Base-by-base conservation (phyloP, 2,113 vertebrate species). In the Myiopsitta monachus region DNA sequence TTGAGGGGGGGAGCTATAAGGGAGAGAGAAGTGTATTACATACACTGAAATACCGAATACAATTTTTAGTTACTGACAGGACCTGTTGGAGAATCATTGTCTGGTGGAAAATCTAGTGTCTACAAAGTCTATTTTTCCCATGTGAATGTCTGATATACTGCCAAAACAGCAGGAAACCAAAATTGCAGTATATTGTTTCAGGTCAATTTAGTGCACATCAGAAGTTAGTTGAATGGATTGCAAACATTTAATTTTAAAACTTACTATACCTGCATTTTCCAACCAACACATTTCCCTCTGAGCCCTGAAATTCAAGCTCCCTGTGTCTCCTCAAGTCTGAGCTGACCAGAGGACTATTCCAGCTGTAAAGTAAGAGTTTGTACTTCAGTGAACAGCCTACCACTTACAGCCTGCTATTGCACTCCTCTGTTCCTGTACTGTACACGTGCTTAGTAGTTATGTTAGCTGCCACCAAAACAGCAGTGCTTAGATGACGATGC, bases 1-100 rank as follows among this genome's bases (percentile, higher is more conserved):
- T 92, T 54, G 3, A 39, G 0, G 0, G 3, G 1, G 3, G 8
- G 7, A 26, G 3, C 3, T 36, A 14, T 2, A 24, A 43, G 12
- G 6, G 31, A 18, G 12, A 8, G 2, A 1, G 15, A 74, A 62
- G 1, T 6, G 22, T 73, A 15, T 51, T 63, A 13, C 75, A 19
- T 39, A 52, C 21, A n/a, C 12, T 83, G 47, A 90, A 79, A 80
- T 57, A 68, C 3, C 33, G 51, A 90, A 54, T 73, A 41, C 11
- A 39, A 77, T 93, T 81, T 93, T 80, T 22, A 52, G 18, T 70
- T 88, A 66, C 41, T 59, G 80, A 59, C 46, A 51, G n/a, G 36
- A 54, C 38, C 15, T 83, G 9, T 46, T 75, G 38, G 26, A 70
- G n/a, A 75, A 66, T 46, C 24, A 47, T n/a, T 80, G 52, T 86